Conservation (phyloP, 2,797 vertebrate species). For the Aselliscus stoliczkanus region DNA sequence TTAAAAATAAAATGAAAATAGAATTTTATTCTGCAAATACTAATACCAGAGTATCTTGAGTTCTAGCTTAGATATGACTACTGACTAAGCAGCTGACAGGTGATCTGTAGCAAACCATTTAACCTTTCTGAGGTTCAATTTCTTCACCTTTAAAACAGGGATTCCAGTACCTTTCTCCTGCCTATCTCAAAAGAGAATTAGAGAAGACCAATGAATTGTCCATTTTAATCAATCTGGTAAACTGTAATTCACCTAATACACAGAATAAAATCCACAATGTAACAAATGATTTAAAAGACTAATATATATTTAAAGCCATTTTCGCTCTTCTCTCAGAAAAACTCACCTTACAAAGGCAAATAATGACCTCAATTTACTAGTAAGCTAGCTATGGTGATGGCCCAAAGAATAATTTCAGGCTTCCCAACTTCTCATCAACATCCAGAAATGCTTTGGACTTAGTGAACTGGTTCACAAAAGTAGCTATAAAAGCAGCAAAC, state of each 20-base stretch:
- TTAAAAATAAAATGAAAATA: conserved; percentile 7
- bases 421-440: neutral
- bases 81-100: neutral
- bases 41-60: neutral
- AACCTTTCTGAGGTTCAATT: neutral
- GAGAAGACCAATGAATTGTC: neutral
- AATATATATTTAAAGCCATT: neutral
- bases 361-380: neutral
- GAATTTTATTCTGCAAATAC: conserved; percentile 28
- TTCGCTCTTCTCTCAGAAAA: neutral
- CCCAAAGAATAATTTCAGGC: neutral
- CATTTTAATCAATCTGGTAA: neutral
- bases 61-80: neutral
- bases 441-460: conserved; percentile 17
- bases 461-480: neutral
- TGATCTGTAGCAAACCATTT: neutral
- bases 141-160: neutral
- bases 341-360: neutral
- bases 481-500: conserved; percentile 7
- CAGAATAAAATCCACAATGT: neutral
- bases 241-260: neutral
- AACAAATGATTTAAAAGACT: neutral
- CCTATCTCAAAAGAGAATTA: neutral
- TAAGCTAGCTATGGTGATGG: neutral
- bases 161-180: neutral